Evolutionary conservation across 2,888 invertebrate species (phyloP).

Genomic region (Tenthredo mesomela): DNA sequence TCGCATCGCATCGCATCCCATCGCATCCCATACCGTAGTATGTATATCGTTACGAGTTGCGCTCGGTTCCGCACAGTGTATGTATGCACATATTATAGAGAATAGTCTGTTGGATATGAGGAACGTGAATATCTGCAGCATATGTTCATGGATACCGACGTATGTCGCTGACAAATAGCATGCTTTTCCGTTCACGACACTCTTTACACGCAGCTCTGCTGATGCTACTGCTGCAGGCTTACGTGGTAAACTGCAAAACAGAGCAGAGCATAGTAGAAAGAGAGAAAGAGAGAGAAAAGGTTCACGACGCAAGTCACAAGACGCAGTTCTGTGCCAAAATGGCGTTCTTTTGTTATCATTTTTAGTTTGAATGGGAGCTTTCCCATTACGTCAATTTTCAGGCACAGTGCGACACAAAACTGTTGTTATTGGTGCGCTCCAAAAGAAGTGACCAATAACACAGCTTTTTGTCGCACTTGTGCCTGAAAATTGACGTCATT

Average conservation of each 20-base stretch:
- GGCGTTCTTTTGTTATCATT: not conserved
- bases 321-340: not conserved
- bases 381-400: too few relatives aligned
- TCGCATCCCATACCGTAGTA: not conserved
- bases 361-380: too few relatives aligned
- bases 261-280: not conserved
- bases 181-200: not conserved
- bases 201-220: not conserved
- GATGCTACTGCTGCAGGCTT: not conserved
- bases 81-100: not conserved
- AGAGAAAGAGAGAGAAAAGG: not conserved
- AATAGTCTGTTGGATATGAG: not conserved
- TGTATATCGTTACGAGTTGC: not conserved
- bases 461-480: too few relatives aligned
- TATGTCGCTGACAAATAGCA: not conserved
- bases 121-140: not conserved
- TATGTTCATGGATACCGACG: not conserved
- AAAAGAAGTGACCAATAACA: too few relatives aligned
- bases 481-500: too few relatives aligned
- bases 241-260: slow-evolving; percentile 23
- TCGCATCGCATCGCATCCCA: not conserved
- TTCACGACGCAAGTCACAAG: not conserved
- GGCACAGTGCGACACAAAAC: too few relatives aligned
- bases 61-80: not conserved
- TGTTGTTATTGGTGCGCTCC: too few relatives aligned